Base-by-base conservation (phyloP, 2,888 invertebrate genomes). In the Ophion slaviceki region DNA sequence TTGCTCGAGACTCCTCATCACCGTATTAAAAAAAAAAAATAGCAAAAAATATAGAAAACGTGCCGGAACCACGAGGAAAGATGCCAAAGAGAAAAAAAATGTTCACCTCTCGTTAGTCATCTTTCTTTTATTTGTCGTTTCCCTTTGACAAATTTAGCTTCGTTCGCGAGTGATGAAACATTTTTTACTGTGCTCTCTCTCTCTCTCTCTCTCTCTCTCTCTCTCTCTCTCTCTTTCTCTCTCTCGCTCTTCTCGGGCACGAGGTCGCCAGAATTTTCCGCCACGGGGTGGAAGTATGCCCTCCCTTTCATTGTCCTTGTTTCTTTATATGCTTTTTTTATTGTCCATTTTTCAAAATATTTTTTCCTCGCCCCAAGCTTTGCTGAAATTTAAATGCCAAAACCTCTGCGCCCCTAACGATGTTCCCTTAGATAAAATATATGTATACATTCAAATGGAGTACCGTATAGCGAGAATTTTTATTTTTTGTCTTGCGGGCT, bases 101-200 rank as follows among this genome's bases (percentile, higher is more conserved):
- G 2, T 5, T 53, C 14, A 17, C 5, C 53, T 53, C 53, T 53
- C 53, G 53, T 53, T 53, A 53, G 53, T 53, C 36, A 62, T 62
- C 61, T 24, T 28, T 24, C 17, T 36, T 28, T 71, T 71, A 47
- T 71, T 59, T 72, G 6, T 72, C 59, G 4, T 28, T 20, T 75
- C 24, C 20, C 20, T 61, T 62, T 45, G 70, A 62, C 45, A 20
- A 61, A 45, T 28, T 36, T 53, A 17, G 53, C 14, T 53, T 53
- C 17, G 53, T 53, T 17, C 53, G 53, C 17, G 53, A 14, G 17
- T 17, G 3, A 17, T 53, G 53, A 53, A 53, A 53, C 53, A 53
- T 53, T 17, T 53, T 53, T 11, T 53, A 53, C 53, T 17, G 40
- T 40, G 5, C 40, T 40, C 40, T 40, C 40, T 5, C 53, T 17